Conservation (phyloP, 2,888 invertebrate genomes). For the Oxyscelio sp. region DNA sequence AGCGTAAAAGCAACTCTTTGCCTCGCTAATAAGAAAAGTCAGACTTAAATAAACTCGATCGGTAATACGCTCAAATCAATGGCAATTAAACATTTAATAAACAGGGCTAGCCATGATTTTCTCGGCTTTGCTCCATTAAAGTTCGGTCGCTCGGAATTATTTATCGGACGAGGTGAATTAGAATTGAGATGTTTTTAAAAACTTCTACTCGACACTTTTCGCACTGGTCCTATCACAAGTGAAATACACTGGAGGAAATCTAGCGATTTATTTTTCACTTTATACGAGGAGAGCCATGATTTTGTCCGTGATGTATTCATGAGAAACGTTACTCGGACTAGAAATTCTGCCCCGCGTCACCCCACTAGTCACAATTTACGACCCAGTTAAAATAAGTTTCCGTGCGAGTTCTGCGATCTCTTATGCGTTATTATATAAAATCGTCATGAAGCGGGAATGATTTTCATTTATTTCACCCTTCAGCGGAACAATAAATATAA, state of each 20-base stretch:
- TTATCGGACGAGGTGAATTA: no score
- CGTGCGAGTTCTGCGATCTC: background rate
- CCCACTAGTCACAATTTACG: background rate
- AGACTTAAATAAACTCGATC: background rate
- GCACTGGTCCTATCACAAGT: no score
- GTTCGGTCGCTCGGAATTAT: no score
- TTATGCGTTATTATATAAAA: background rate
- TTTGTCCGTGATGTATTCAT: no score
- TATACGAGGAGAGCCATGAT: no score
- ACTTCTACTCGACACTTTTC: no score
- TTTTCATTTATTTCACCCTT: background rate
- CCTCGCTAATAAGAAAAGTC: constrained; percentile 7
- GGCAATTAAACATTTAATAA: constrained; percentile 24
- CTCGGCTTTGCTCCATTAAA: no score
- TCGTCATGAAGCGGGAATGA: background rate
- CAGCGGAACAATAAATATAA: constrained; percentile 1
- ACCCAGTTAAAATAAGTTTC: background rate
- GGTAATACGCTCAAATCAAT: constrained; percentile 15
- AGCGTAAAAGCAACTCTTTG: background rate
- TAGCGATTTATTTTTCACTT: no score
- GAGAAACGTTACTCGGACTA: no score
- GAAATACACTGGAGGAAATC: no score
- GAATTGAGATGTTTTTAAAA: no score
- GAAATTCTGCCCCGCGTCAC: background rate
- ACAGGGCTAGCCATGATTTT: constrained; percentile 13